Evolutionary conservation across 1,140 invertebrate species (phyloP).

Genomic region (Neocloeon triangulifer): DNA sequence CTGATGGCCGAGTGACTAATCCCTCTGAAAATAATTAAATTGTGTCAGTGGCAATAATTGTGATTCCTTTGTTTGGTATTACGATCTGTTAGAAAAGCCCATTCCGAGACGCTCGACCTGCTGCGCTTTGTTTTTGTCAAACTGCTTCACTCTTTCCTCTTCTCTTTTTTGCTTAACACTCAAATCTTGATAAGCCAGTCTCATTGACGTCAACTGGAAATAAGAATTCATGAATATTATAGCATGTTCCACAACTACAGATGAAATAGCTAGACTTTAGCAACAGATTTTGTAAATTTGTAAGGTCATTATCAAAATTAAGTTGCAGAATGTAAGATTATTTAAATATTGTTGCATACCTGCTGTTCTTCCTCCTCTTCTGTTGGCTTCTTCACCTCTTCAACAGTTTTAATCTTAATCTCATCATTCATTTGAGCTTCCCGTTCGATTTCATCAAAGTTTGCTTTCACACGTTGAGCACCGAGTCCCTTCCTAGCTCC

Average conservation of each 20-base stretch:
- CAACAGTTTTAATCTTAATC: slow-evolving; percentile 29
- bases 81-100: slow-evolving; percentile 48
- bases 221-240: too few species aligned
- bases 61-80: slow-evolving; percentile 8
- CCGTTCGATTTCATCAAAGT: slow-evolving; percentile 90
- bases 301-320: too few species aligned
- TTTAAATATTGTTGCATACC: too few species aligned
- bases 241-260: too few species aligned
- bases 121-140: slow-evolving; percentile 70
- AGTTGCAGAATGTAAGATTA: too few species aligned
- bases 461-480: slow-evolving; percentile 82
- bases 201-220: slow-evolving; percentile 40
- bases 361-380: slow-evolving; percentile 24
- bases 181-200: slow-evolving; percentile 75
- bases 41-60: slow-evolving; percentile 9
- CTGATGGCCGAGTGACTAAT: slow-evolving; percentile 80
- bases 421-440: slow-evolving; percentile 64
- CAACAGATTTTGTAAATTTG: too few species aligned
- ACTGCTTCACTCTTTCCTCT: slow-evolving; percentile 46
- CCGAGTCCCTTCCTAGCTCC: slow-evolving; percentile 78
- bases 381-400: slow-evolving; percentile 13
- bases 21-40: slow-evolving; percentile 27
- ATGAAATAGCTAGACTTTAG: too few species aligned
- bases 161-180: slow-evolving; percentile 51
- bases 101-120: slow-evolving; percentile 87